These are phyloP conservation scores for Fukomys damarensis DNA, from an alignment of 2,113 vertebrate genomes.

Conservation along the genomic window DNA sequence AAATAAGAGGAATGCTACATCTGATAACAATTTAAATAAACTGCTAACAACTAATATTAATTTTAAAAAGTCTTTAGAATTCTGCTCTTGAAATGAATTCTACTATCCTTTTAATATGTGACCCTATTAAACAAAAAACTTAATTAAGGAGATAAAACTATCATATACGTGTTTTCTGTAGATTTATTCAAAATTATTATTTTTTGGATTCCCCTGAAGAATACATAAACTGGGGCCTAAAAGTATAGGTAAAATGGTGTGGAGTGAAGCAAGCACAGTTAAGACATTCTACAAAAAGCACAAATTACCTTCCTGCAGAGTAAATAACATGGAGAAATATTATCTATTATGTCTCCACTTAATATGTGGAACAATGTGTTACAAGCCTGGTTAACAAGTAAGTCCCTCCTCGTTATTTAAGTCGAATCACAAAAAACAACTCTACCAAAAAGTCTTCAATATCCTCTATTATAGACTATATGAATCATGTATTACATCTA, in stretches of 20 bases:
- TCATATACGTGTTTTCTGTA: not conserved
- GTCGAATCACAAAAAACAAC: not conserved
- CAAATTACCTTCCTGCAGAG: not conserved
- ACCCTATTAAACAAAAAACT: slow-evolving; percentile 70
- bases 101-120: not conserved
- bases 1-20: not conserved
- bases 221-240: not conserved
- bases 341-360: not conserved
- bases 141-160: slow-evolving; percentile 30
- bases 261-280: not conserved
- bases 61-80: not conserved
- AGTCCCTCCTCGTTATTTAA: slow-evolving; percentile 48
- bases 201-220: not conserved
- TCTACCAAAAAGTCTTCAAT: not conserved
- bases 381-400: slow-evolving; percentile 60
- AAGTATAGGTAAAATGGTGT: not conserved
- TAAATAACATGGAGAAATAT: not conserved
- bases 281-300: not conserved
- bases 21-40: not conserved
- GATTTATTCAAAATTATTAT: not conserved
- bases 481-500: not conserved
- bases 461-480: not conserved
- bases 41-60: not conserved
- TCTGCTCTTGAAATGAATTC: not conserved
- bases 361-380: slow-evolving; percentile 67